Percentiles rank a stretch among this genome's conserved stretches.
Conservation (phyloP, 1,140 invertebrate species). For the Ridgeia piscesae region DNA sequence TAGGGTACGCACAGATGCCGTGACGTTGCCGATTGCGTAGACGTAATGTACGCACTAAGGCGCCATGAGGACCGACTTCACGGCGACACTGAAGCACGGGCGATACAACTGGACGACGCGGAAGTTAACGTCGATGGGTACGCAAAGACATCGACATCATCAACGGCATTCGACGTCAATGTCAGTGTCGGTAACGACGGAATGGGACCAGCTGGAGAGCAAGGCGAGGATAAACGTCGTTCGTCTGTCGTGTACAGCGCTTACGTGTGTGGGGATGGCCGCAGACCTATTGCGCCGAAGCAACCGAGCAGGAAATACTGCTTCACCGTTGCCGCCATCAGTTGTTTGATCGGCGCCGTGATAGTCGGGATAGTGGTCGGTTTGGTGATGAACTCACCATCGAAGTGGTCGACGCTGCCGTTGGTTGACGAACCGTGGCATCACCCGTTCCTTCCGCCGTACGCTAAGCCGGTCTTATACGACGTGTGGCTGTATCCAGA, state of each 20-base stretch:
- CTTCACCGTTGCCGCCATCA: not conserved
- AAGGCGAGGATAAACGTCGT: not conserved
- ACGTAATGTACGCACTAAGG: not conserved
- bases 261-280: not conserved
- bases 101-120: not conserved
- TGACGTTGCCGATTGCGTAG: not conserved
- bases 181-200: not conserved
- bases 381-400: not conserved
- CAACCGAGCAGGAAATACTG: not conserved
- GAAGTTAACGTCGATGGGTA: not conserved
- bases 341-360: not conserved
- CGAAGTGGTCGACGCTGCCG: not conserved
- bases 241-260: not conserved
- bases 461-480: conserved; percentile 73
- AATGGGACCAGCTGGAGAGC: not conserved
- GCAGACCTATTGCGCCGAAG: not conserved
- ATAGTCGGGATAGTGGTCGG: not conserved
- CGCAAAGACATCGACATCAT: not conserved
- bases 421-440: conserved; percentile 48
- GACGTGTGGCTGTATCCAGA: conserved; percentile 75
- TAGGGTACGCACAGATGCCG: not conserved
- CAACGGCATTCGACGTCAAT: not conserved
- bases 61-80: not conserved
- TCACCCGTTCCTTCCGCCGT: conserved; percentile 65
- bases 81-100: not conserved